Evolutionary conservation across 64 coral and sea anemone species (phyloP).

Genomic region (Hydrozoanthus tunicans): DNA sequence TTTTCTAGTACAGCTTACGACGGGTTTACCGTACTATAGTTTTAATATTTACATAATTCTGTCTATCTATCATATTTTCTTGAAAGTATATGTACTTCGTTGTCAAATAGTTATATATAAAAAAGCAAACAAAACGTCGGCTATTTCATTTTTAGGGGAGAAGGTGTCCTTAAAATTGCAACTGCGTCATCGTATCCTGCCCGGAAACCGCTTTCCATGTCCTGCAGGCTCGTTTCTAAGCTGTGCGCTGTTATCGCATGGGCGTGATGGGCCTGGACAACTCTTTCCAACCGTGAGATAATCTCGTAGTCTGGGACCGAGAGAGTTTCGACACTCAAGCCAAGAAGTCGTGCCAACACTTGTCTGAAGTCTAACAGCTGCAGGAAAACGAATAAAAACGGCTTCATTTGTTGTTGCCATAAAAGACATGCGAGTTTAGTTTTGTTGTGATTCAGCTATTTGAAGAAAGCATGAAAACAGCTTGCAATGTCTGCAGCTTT

Average conservation of each 20-base stretch:
- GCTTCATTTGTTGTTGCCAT: not conserved
- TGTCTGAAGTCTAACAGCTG: slow-evolving; percentile 95
- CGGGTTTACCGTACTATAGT: no score
- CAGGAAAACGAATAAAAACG: not conserved
- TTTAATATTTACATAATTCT: no score
- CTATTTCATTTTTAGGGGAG: slow-evolving; percentile 78
- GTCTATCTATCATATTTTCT: not conserved
- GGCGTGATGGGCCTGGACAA: slow-evolving; percentile 95
- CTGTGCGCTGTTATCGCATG: slow-evolving; percentile 97
- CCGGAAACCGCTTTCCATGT: slow-evolving; percentile 87
- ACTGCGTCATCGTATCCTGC: slow-evolving; percentile 91
- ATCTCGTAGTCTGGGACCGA: slow-evolving; percentile 99
- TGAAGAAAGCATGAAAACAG: no score
- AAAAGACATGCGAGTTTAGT: not conserved
- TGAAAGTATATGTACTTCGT: not conserved
- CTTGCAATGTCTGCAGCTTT: no score
- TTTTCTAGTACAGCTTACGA: no score
- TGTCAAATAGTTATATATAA: not conserved
- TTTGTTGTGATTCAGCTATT: not conserved
- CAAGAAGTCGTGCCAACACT: slow-evolving; percentile 90
- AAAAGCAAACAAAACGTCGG: not conserved
- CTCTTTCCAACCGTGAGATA: slow-evolving; percentile 91
- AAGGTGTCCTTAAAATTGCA: slow-evolving; percentile 86
- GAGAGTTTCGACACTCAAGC: slow-evolving; percentile 85
- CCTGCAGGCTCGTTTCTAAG: slow-evolving; percentile 96